Evolutionary conservation across 2,888 invertebrate species (phyloP).

Genomic region (Nephrotoma appendiculata): DNA sequence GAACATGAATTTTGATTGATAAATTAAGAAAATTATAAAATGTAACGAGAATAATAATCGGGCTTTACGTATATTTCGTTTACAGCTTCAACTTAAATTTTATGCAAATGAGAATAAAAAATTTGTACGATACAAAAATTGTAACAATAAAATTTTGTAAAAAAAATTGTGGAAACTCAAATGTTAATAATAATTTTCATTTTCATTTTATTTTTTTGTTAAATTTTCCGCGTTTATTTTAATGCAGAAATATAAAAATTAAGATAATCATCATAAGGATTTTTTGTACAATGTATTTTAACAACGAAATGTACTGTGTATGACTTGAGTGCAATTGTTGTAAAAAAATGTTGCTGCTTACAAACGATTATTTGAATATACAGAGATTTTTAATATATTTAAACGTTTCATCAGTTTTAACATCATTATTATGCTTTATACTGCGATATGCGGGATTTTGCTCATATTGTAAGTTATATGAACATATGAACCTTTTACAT

Average conservation of each 20-base stretch:
- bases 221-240: neutral
- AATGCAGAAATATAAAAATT: neutral
- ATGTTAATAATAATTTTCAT: neutral
- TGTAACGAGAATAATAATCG: neutral
- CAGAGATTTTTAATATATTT: too few species aligned
- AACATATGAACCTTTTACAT: too few species aligned
- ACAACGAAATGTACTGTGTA: neutral
- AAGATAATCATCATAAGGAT: neutral
- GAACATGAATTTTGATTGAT: neutral
- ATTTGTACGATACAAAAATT: neutral
- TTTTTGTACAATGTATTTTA: neutral
- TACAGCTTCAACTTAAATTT: neutral
- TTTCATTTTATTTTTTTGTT: neutral
- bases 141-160: neutral
- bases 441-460: too few species aligned
- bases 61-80: neutral
- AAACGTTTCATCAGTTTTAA: too few species aligned
- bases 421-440: too few species aligned
- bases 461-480: too few species aligned
- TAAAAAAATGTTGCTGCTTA: too few species aligned
- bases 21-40: neutral
- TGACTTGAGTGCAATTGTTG: too few species aligned
- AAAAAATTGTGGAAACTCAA: neutral
- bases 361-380: too few species aligned
- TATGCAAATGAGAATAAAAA: neutral